Evolutionary conservation across 53 echinoderm and acorn worm genomes (phyloP), one percentile per base, ranked within the genome.

Genomic region (Paracentrotus lividus): DNA sequence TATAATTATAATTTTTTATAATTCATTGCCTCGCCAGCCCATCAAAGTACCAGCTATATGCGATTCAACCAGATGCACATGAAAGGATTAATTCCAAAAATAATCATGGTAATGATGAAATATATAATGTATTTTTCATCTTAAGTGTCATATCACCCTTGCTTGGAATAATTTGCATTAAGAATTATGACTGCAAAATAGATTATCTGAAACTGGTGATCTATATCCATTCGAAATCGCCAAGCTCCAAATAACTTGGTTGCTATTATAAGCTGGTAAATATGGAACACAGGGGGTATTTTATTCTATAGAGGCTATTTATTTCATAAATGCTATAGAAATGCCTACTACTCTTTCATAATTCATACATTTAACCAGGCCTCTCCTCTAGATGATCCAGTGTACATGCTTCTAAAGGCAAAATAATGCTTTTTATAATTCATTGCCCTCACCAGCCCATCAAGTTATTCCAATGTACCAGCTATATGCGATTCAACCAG

Each of bases 81-180:
- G 42, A 47, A 81, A 27, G 81, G 13, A 81, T 45, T 26, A 81
- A 40, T 42, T 14, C 5, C 6, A 42, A 40, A 81, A 81, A 40
- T 72, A 72, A 72, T 36, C 38, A 72, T 72, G 72, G 40, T 40
- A 72, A 72, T 72, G 72, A 72, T 72, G 72, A 72, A 36, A 72
- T 72, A 6, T 4, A 72, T 72, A 40, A 72, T 36, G 18, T 40
- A 72, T 14, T 18, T 18, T 36, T 15, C 40, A 40, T 72, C n/a
- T n/a, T n/a, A n/a, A n/a, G n/a, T n/a, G n/a, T n/a, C n/a, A n/a
- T n/a, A n/a, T n/a, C n/a, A n/a, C n/a, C n/a, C n/a, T n/a, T n/a
- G n/a, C n/a, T n/a, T n/a, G n/a, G n/a, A n/a, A n/a, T n/a, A n/a
- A n/a, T n/a, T n/a, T n/a, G n/a, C n/a, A n/a, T n/a, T n/a, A n/a